phyloP scores from a whole-genome alignment of 2,113 vertebrate genomes.

The Gavia stellata region DNA sequence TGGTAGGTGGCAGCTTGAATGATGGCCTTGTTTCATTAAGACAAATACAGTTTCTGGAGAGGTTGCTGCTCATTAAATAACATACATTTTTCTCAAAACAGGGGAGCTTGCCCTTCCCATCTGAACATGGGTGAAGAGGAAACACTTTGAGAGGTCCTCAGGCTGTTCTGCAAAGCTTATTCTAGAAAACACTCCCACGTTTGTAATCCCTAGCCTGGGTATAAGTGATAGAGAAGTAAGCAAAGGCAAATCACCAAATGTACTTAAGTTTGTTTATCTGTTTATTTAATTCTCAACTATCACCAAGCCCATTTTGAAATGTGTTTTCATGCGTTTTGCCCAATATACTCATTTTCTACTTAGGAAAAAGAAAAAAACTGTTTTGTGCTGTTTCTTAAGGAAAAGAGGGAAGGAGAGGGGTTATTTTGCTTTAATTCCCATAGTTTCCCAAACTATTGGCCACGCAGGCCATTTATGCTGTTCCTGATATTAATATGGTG shows the following conservation, averaged over 20 bases:
- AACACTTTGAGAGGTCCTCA: neutral
- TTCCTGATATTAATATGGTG: neutral
- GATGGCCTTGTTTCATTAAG: neutral
- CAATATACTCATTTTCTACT: neutral
- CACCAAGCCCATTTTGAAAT: neutral
- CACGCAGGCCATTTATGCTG: neutral
- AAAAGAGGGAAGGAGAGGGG: neutral
- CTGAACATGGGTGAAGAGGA: neutral
- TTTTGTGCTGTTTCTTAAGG: neutral
- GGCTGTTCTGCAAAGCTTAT: neutral
- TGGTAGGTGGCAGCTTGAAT: neutral
- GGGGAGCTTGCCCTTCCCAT: neutral
- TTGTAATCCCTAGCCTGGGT: neutral
- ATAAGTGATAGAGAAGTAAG: neutral
- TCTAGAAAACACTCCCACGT: neutral
- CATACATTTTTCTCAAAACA: neutral
- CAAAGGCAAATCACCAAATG: neutral
- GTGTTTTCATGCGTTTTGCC: neutral
- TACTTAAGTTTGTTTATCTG: neutral
- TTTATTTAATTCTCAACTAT: neutral
- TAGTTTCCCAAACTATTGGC: neutral
- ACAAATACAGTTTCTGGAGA: neutral
- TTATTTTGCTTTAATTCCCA: neutral
- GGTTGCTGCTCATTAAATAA: neutral
- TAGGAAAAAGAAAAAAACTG: neutral